Base-by-base conservation (phyloP, 2,888 invertebrate species). In the Drosophila borborema region DNA sequence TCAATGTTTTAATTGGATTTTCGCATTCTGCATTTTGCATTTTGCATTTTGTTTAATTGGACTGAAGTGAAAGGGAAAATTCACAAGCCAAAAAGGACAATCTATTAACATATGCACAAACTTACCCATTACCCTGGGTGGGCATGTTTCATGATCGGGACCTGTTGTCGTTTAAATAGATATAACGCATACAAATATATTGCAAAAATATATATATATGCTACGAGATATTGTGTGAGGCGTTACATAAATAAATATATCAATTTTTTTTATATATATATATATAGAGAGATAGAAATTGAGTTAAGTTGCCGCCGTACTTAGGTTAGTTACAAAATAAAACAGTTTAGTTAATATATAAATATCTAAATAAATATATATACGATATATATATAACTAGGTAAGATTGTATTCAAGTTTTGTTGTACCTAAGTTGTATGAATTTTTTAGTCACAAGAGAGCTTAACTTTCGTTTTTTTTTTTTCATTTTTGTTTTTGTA, bases 81-180 rank as follows among this genome's bases (percentile, higher is more conserved):
- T 41, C 12, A 41, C 64, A 82, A 76, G 75, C 63, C 70, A 71
- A 70, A 74, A 41, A 74, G 43, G 62, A 69, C 62, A 69, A 81
- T 80, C 82, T 82, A 68, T 72, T 53, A 67, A 74, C 81, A 75
- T 69, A 72, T 80, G 81, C 79, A 81, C 78, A 73, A 82, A 93
- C 93, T 93, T 93, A 93, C 93, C 93, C 91, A 93, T 92, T 65
- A 92, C 91, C 91, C 93, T 91, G 82, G 93, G 93, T 85, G 92
- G 93, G 91, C 93, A 93, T 83, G 93, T 93, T 82, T 91, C 91
- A 89, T 93, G 93, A 91, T 93, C 93, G 76, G 93, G 93, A 93
- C 93, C 93, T 93, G 91, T 80, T 86, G 89, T 90, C 91, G 86
- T 90, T 90, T 85, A 69, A 88, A 89, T 81, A 90, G 83, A 89